Evolutionary conservation across 1,140 invertebrate genomes (phyloP).

Genomic region (Rhizoglyphus robini): DNA sequence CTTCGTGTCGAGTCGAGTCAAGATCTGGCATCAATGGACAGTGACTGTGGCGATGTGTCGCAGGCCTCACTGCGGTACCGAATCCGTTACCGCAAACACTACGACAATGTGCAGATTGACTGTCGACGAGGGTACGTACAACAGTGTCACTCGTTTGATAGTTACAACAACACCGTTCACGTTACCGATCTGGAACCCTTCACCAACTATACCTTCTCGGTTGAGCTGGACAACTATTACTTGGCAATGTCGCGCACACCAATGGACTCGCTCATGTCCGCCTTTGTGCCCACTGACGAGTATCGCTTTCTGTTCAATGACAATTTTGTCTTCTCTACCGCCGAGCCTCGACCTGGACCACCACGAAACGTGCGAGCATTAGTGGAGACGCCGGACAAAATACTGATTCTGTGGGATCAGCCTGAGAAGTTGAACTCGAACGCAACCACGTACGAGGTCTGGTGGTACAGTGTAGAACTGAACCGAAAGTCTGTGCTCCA

Average conservation of each 20-base stretch:
- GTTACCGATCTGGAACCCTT: conserved; percentile 54
- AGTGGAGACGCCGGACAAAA: conserved; percentile 52
- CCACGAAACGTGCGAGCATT: conserved; percentile 52
- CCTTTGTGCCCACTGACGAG: neutral
- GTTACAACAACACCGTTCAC: conserved; percentile 38
- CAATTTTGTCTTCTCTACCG: neutral
- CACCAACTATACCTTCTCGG: conserved; percentile 55
- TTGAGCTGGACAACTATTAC: conserved; percentile 63
- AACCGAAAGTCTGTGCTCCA: conserved; percentile 9
- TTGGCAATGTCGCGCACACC: conserved; percentile 34
- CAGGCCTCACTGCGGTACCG: conserved; percentile 45
- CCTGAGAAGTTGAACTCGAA: conserved; percentile 50
- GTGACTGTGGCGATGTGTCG: neutral
- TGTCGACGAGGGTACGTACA: conserved; percentile 2
- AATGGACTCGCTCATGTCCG: neutral
- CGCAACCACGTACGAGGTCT: conserved; percentile 56
- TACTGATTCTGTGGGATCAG: conserved; percentile 55
- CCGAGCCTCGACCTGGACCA: conserved; percentile 41
- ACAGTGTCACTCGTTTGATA: conserved; percentile 31
- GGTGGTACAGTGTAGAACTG: conserved; percentile 44
- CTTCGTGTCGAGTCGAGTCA: too few relatives aligned
- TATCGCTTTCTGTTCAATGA: neutral
- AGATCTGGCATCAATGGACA: too few relatives aligned
- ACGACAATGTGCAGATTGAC: conserved; percentile 14
- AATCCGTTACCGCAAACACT: conserved; percentile 43